These are phyloP conservation scores for Onychomys leucogaster DNA, from an alignment of 2,797 vertebrate species.

Conservation along the genomic window DNA sequence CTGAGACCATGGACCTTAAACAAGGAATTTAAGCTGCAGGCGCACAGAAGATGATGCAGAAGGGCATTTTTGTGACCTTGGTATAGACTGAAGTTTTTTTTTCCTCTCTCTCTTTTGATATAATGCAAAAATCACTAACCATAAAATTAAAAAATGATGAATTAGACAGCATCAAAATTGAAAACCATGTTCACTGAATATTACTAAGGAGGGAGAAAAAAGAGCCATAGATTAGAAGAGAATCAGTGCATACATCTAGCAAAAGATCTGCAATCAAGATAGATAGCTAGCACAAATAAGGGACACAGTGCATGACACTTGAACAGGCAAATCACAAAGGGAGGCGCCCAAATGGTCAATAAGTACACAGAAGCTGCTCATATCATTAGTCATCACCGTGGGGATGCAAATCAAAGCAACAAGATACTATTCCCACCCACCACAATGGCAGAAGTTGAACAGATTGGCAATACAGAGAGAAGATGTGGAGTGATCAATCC, in stretches of 20 bases:
- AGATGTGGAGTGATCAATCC: not conserved
- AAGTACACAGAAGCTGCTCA: not conserved
- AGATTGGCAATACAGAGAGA: not conserved
- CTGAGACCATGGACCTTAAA: not conserved
- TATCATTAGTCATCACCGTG: not conserved
- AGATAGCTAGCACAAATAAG: slow-evolving; percentile 3
- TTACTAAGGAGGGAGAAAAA: slow-evolving; percentile 8
- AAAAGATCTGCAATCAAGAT: slow-evolving; percentile 41
- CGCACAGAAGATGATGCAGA: slow-evolving; percentile 14
- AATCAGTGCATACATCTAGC: not conserved
- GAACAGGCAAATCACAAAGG: not conserved
- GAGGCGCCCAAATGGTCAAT: not conserved
- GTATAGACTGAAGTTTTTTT: not conserved
- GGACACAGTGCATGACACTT: not conserved
- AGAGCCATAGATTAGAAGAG: slow-evolving; percentile 15
- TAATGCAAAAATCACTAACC: slow-evolving; percentile 43
- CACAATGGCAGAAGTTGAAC: not conserved
- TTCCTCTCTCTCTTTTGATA: not conserved
- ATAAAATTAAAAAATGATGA: slow-evolving; percentile 45
- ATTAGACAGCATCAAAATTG: slow-evolving; percentile 29
- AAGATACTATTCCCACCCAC: not conserved
- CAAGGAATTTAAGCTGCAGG: slow-evolving; percentile 25
- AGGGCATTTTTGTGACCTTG: slow-evolving; percentile 42
- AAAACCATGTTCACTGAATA: not conserved
- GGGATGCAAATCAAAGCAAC: not conserved